phyloP scores from a whole-genome alignment of 2,113 vertebrate genomes.

The Bufo gargarizans region DNA sequence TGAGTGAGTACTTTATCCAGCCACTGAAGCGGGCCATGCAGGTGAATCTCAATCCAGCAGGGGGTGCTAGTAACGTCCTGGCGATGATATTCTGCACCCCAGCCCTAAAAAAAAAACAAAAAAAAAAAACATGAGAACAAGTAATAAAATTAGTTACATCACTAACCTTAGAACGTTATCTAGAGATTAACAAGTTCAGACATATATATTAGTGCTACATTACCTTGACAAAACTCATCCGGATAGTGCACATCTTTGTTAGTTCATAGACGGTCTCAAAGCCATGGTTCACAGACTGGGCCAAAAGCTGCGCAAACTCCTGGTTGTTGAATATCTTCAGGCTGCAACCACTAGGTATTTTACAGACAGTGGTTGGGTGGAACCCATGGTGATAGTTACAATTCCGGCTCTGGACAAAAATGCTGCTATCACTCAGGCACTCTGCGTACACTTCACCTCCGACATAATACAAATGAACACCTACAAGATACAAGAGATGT shows the following conservation, averaged over 20 bases:
- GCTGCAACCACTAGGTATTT: conserved; percentile 97
- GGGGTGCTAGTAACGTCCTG: conserved; percentile 99
- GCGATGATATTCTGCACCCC: conserved; percentile 98
- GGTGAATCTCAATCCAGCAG: conserved; percentile 99
- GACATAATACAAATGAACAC: conserved; percentile 96
- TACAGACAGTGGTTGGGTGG: conserved; percentile 97
- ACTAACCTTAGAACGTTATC: background rate
- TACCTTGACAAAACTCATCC: conserved; percentile 99
- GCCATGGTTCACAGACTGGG: conserved; percentile 97
- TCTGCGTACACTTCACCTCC: conserved; percentile 97
- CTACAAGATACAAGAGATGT: conserved; percentile 65
- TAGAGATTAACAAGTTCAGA: too few relatives aligned
- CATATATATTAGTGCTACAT: conserved; percentile 6
- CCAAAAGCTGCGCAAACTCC: conserved; percentile 95
- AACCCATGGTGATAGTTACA: conserved; percentile 99
- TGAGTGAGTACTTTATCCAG: conserved; percentile 99
- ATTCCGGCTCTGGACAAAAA: conserved; percentile 98
- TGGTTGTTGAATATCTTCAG: conserved; percentile 99
- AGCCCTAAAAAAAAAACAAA: conserved; percentile 89
- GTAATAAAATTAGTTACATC: background rate
- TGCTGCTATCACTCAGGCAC: conserved; percentile 97
- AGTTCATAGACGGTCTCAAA: conserved; percentile 99
- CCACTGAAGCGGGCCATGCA: conserved; percentile 98
- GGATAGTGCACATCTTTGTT: conserved; percentile 99
- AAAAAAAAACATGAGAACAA: conserved; percentile 62